Evolutionary conservation across 2,888 invertebrate species (phyloP).

Genomic region (Tineola bisselliella): DNA sequence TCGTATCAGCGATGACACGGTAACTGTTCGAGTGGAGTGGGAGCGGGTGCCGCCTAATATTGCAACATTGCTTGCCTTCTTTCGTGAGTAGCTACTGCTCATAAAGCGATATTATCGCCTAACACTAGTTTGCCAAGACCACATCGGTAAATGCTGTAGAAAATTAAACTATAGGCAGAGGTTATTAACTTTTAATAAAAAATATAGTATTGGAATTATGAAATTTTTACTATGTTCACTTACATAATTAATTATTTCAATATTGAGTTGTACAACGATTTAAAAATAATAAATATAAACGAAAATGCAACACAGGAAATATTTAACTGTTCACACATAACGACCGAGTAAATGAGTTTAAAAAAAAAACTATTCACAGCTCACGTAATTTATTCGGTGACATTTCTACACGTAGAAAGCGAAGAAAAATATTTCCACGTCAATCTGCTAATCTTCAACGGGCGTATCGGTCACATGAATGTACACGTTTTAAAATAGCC

Average conservation of each 20-base stretch:
- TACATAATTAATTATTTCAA: too few species aligned
- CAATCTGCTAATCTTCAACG: constrained; percentile 17
- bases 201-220: too few species aligned
- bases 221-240: too few species aligned
- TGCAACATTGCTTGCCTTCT: constrained; percentile 29
- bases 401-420: constrained; percentile 9
- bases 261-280: too few species aligned
- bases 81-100: constrained; percentile 24
- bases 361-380: background rate
- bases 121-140: background rate
- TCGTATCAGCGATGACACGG: constrained; percentile 40
- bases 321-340: background rate
- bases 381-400: background rate
- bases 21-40: constrained; percentile 8
- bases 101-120: constrained; percentile 11
- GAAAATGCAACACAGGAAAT: background rate
- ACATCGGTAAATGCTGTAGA: background rate
- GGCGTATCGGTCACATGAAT: constrained; percentile 18
- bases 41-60: constrained; percentile 26
- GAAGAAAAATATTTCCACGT: constrained; percentile 19
- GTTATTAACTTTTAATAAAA: too few species aligned
- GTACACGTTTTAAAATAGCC: constrained; percentile 32
- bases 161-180: background rate
- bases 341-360: background rate
- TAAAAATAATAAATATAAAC: background rate